Evolutionary conservation across 2,888 invertebrate species (phyloP).

Genomic region (Sphaerophoria taeniata): DNA sequence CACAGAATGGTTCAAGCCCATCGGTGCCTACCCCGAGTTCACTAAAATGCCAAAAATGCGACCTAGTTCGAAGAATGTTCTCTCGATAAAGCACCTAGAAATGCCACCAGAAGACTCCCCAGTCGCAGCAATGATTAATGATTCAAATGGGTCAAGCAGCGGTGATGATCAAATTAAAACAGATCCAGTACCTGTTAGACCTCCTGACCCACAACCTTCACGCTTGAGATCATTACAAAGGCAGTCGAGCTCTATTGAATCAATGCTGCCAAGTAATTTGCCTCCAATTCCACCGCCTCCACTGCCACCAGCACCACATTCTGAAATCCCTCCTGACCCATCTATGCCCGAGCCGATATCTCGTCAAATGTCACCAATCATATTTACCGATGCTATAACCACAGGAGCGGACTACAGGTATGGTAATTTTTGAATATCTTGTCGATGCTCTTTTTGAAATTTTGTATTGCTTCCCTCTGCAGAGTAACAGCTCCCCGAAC

Average conservation of each 20-base stretch:
- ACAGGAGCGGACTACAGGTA: conserved; percentile 82
- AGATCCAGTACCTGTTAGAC: conserved; percentile 74
- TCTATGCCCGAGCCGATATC: conserved; percentile 73
- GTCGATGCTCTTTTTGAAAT: not conserved
- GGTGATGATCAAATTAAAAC: conserved; percentile 79
- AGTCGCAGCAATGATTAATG: conserved; percentile 81
- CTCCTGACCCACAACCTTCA: conserved; percentile 77
- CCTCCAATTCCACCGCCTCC: conserved; percentile 75
- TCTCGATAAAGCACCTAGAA: conserved; percentile 82
- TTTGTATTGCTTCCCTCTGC: not conserved
- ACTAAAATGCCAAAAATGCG: conserved; percentile 81
- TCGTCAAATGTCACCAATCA: conserved; percentile 80
- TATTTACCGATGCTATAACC: conserved; percentile 80
- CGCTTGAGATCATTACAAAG: conserved; percentile 76
- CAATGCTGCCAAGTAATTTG: conserved; percentile 62
- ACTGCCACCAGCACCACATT: conserved; percentile 57
- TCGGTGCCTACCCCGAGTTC: conserved; percentile 80
- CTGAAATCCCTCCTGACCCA: conserved; percentile 76
- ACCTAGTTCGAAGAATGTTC: conserved; percentile 82
- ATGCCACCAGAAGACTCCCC: conserved; percentile 79
- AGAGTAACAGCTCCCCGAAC: conserved; percentile 83
- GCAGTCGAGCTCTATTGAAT: conserved; percentile 66
- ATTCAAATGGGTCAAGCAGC: conserved; percentile 81
- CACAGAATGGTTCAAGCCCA: conserved; percentile 81
- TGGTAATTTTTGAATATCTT: not conserved